Evolutionary conservation across 1,140 invertebrate species (phyloP).

Genomic region (Aplysia californica): DNA sequence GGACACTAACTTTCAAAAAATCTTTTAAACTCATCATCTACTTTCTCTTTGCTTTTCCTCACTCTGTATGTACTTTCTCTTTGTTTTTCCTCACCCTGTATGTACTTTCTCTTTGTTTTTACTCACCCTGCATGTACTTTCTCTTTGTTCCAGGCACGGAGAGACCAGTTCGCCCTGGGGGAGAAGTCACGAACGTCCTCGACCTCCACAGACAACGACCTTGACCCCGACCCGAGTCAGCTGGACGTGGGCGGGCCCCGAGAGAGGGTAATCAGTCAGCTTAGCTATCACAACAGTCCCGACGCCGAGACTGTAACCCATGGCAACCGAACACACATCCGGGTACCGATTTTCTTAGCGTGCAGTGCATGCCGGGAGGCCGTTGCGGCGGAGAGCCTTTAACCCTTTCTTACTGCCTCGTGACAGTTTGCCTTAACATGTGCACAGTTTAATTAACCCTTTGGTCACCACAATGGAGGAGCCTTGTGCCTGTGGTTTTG

Average conservation of each 20-base stretch:
- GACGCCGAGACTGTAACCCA: too few species aligned
- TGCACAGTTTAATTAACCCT: too few species aligned
- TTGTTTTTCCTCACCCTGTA: background rate
- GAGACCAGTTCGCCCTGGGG: conserved; percentile 21
- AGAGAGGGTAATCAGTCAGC: conserved; percentile 22
- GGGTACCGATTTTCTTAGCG: too few species aligned
- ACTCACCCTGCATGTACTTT: background rate
- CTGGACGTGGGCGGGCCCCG: conserved; percentile 4
- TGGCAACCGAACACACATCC: too few species aligned
- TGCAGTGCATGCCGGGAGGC: too few species aligned
- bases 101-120: background rate
- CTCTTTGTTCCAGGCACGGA: conserved; percentile 10
- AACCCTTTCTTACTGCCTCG: too few species aligned
- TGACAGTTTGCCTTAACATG: too few species aligned
- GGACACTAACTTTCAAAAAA: background rate
- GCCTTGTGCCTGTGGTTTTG: too few species aligned
- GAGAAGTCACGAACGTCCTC: conserved; percentile 8
- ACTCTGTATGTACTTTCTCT: background rate
- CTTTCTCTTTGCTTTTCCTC: background rate
- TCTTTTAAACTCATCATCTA: background rate
- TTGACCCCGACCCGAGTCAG: conserved; percentile 13
- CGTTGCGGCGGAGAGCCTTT: too few species aligned
- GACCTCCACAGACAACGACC: conserved; percentile 14
- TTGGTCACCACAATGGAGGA: too few species aligned
- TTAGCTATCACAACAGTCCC: too few species aligned